A percentile compares a stretch with the other conserved stretches of the same genome.
phyloP scores from a whole-genome alignment of 2,113 vertebrate species.

The Cochlearius cochlearius region DNA sequence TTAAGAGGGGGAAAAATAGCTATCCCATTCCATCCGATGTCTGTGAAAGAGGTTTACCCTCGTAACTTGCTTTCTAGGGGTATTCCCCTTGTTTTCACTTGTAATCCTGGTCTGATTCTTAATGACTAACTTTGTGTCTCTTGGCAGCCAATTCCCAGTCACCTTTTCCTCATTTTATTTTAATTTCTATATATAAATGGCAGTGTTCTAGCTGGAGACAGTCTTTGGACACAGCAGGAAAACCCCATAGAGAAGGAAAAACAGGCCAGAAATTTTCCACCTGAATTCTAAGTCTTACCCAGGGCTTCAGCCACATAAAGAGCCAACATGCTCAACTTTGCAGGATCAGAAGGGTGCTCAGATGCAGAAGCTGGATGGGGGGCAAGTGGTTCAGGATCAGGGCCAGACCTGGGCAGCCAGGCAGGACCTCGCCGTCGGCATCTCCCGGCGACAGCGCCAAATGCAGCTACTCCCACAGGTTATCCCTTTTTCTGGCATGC shows the following conservation, averaged over 20 bases:
- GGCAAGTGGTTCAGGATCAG: neutral
- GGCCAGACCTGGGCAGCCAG: neutral
- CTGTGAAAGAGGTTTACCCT: neutral
- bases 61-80: neutral
- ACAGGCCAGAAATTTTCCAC: conserved; percentile 28
- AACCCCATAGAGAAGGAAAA: neutral
- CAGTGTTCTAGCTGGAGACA: neutral
- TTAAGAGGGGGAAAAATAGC: neutral
- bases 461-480: neutral
- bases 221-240: neutral
- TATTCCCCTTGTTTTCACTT: neutral
- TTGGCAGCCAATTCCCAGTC: neutral
- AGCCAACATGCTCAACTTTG: neutral
- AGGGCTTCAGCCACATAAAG: neutral
- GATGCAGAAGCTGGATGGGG: neutral
- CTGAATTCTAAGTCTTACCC: neutral
- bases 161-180: conserved; percentile 24
- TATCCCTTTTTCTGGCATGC: neutral
- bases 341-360: neutral
- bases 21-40: neutral
- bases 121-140: neutral
- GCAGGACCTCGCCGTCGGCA: neutral
- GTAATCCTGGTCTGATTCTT: neutral
- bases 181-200: neutral
- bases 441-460: neutral